Conservation (phyloP, 1,140 invertebrate genomes). For the Temnothorax longispinosus region DNA sequence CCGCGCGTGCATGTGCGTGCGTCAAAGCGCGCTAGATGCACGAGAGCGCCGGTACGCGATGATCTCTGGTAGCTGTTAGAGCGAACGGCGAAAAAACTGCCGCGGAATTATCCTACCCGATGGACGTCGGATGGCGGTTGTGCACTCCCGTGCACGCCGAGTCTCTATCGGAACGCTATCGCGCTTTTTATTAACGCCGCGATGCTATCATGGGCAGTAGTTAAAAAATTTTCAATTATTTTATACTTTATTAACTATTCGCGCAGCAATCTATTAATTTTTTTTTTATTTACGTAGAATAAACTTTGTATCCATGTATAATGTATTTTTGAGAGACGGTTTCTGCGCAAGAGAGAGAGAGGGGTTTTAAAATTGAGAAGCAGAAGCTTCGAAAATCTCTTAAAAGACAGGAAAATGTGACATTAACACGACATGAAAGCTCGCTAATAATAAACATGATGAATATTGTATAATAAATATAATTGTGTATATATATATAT, state of each 20-base stretch:
- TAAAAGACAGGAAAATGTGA: not conserved
- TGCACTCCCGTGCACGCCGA: not conserved
- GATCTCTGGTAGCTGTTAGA: constrained; percentile 34
- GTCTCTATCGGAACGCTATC: not conserved
- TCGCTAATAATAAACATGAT: not conserved
- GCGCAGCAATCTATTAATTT: not conserved
- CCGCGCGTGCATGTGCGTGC: not conserved
- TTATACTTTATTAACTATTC: not conserved
- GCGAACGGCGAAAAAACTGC: constrained; percentile 48
- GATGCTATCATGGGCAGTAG: not conserved
- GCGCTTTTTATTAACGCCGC: not conserved
- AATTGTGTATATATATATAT: not conserved
- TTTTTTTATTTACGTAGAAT: not conserved
- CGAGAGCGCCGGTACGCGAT: not conserved
- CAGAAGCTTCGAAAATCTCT: too few species aligned
- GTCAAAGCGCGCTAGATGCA: not conserved
- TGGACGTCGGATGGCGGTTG: not conserved
- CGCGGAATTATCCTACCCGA: not conserved
- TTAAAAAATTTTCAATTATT: constrained; percentile 16
- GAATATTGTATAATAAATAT: not conserved
- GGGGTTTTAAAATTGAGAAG: too few species aligned
- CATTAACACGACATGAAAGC: too few species aligned
- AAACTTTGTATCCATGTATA: too few species aligned
- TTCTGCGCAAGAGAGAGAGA: too few species aligned
- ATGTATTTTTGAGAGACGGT: too few species aligned